phyloP scores from a whole-genome alignment of 2,888 invertebrate genomes.

The Kuschelorhynchus macadamiae region DNA sequence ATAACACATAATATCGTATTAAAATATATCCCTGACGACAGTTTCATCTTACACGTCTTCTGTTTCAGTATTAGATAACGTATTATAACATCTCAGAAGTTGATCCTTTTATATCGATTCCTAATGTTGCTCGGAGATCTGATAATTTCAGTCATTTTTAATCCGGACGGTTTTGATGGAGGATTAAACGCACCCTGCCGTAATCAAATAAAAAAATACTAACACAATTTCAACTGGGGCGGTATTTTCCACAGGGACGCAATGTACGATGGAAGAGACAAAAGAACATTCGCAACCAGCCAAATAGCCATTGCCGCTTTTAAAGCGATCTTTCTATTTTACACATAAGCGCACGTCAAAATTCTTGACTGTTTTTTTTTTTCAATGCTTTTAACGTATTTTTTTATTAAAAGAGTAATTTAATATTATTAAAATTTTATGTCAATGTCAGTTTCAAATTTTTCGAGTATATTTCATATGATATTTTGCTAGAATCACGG shows the following conservation, averaged over 20 bases:
- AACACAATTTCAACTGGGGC: slow-evolving; percentile 48
- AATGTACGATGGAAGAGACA: slow-evolving; percentile 36
- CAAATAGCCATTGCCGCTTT: slow-evolving; percentile 29
- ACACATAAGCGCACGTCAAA: slow-evolving; percentile 30
- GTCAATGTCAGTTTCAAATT: too few species aligned
- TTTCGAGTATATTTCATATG: too few species aligned
- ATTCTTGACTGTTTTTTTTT: background rate
- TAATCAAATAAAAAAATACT: slow-evolving; percentile 46
- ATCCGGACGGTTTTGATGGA: slow-evolving; percentile 24
- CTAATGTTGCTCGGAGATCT: slow-evolving; percentile 2
- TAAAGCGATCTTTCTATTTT: slow-evolving; percentile 27
- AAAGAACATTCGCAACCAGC: slow-evolving; percentile 42
- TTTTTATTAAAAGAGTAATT: too few species aligned
- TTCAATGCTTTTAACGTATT: background rate
- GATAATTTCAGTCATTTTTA: slow-evolving; percentile 12
- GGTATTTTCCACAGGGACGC: slow-evolving; percentile 29
- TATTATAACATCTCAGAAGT: background rate
- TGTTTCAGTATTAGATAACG: background rate
- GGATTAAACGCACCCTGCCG: slow-evolving; percentile 38
- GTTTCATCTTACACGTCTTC: too few species aligned
- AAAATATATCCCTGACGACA: too few species aligned
- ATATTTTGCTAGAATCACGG: too few species aligned
- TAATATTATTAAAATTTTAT: too few species aligned
- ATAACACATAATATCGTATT: too few species aligned
- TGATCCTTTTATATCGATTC: slow-evolving; percentile 6